These are phyloP conservation scores for Channallabes apus DNA, from an alignment of 2,797 vertebrate species.

Conservation along the genomic window DNA sequence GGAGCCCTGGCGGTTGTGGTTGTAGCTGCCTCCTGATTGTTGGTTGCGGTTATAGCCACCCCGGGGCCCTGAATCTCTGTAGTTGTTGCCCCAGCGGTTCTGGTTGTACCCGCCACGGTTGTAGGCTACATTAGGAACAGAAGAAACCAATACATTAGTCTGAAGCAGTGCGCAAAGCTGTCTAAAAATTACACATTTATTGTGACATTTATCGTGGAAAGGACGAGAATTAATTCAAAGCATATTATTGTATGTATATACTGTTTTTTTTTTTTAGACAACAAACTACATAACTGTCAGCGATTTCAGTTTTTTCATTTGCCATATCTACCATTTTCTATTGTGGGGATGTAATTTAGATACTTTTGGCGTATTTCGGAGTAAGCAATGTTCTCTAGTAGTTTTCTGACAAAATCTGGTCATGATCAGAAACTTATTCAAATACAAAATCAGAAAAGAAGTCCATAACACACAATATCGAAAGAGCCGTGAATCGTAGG, in stretches of 20 bases:
- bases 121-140: slow-evolving; percentile 69
- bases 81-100: slow-evolving; percentile 82
- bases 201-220: background rate
- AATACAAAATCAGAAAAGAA: too few relatives aligned
- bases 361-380: background rate
- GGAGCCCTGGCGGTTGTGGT: slow-evolving; percentile 66
- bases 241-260: too few relatives aligned
- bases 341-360: background rate
- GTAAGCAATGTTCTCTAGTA: background rate
- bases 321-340: background rate
- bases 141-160: background rate
- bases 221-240: background rate
- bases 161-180: background rate
- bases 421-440: too few relatives aligned
- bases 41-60: slow-evolving; percentile 78
- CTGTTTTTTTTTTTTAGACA: background rate
- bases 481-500: too few relatives aligned
- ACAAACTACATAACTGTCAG: background rate
- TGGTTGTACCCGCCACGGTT: slow-evolving; percentile 80
- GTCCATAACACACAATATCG: too few relatives aligned
- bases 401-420: too few relatives aligned
- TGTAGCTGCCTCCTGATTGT: slow-evolving; percentile 71
- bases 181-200: background rate
- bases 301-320: background rate
- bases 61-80: slow-evolving; percentile 76